Evolutionary conservation across 1,140 invertebrate species (phyloP), one percentile per base, ranked within the genome.

Genomic region (Portunus trituberculatus): DNA sequence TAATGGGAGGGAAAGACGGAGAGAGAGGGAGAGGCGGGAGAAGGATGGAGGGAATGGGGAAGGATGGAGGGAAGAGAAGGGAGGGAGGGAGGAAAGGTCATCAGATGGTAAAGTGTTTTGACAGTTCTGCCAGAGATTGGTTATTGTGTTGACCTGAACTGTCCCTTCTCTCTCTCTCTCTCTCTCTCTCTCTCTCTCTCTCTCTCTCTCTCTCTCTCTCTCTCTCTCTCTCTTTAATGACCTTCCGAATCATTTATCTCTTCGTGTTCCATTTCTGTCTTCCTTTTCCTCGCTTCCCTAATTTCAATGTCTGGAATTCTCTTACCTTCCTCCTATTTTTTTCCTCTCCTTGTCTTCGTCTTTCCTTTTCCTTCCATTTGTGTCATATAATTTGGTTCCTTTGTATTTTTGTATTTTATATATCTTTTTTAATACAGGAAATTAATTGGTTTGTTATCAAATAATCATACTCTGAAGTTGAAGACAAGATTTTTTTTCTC

Each of bases 51-150:
- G 29, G 45, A 48, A 52, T 10, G 83, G 48, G 39, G 92, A 46
- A 83, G 45, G 28, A 28, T 16, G 48, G 39, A 3, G 32, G 39
- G 16, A 39, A 48, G 92, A 29, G 92, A 7, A 82, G 86, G 92
- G 29, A 31, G 86, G 39, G 76, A n/a, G 32, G 29, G 84, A n/a
- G 29, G 45, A 86, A 87, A 90, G 31, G 45, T 29, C 29, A 45
- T 28, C 25, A 91, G 20, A 91, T 12, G 48, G 90, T 46, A 48
- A 91, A 48, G 90, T 48, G 90, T 39, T 88, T 29, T 88, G 86
- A 76, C 67, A 76, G 20, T 76, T 76, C 67, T 76, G 67, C 67
- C n/a, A 59, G 4, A n/a, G 67, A 76, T n/a, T 76, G 67, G 52
- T 59, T n/a, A 76, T 76, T 76, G 67, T 59, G 67, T n/a, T 76